Base-by-base conservation (phyloP, 2,888 invertebrate genomes). In the Megalurothrips usitatus region DNA sequence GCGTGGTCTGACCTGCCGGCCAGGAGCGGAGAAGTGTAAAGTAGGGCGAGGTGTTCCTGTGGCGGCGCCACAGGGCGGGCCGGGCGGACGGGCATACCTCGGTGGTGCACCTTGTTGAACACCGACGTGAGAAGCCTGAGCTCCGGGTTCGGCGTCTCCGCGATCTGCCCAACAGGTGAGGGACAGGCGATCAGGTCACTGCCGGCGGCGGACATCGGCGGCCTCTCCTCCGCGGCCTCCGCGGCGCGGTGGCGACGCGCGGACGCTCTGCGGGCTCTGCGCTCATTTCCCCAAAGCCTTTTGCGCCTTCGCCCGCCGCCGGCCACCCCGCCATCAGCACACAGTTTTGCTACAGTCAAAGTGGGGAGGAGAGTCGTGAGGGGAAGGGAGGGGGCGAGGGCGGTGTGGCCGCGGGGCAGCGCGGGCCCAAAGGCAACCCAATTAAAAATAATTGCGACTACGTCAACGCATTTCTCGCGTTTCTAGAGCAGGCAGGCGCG, bases 121-220 rank as follows among this genome's bases (percentile, higher is more conserved):
- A 94, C 94, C 87, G 92, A 95, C 80, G 96, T 96, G 86, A 96
- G 93, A 86, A 95, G 91, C 87, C 95, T 91, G 84, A 96, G 89
- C 87, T 96, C 96, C 63, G 94, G 92, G 88, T 96, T 96, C 83
- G 94, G 94, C 81, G 92, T 92, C 85, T 96, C 95, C 81, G 96
- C 95, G 85, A 96, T 93, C 95, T 96, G 91, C 34, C 6, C 82
- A 90, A 90, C 83, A 86, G 82, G 68, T 75, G 23, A 12, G 68
- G 11, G 8, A 75, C 10, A 52, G 52, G 52, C 2, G 52, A 52
- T 6, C 14, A 17, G 52, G 10, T 19, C 14, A 12, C n/a, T n/a
- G n/a, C n/a, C n/a, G n/a, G n/a, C n/a, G n/a, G n/a, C n/a, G n/a
- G n/a, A n/a, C n/a, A n/a, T n/a, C n/a, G n/a, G n/a, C n/a, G n/a